phyloP scores from a whole-genome alignment of 2,797 vertebrate species.

The Coregonus ussuriensis region DNA sequence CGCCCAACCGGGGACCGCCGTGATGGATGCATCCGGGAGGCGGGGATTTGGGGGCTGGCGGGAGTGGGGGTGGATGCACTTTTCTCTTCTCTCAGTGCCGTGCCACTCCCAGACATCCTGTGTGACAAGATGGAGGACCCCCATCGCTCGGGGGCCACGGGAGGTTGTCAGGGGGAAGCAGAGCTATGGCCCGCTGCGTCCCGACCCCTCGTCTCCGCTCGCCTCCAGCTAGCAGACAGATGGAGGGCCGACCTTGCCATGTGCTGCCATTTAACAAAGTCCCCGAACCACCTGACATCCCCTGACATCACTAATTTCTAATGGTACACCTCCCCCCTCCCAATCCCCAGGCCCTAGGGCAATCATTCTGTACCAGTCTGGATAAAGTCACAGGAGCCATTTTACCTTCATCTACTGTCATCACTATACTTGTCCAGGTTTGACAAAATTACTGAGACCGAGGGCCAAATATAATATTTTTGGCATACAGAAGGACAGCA shows the following conservation, averaged over 20 bases:
- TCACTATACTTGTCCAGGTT: constrained; percentile 6
- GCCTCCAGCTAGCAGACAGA: constrained; percentile 69
- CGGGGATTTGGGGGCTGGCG: constrained; percentile 12
- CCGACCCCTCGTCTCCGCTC: constrained; percentile 43
- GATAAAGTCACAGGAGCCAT: constrained; percentile 28
- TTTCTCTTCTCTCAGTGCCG: constrained; percentile 63
- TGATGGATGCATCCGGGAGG: constrained; percentile 75
- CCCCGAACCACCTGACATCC: constrained; percentile 60
- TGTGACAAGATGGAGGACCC: constrained; percentile 75
- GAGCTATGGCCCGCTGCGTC: constrained; percentile 62
- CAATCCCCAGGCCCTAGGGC: constrained; percentile 37
- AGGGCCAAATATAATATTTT: too few species aligned
- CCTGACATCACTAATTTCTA: constrained; percentile 68
- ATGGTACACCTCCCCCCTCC: constrained; percentile 46
- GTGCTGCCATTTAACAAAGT: constrained; percentile 71
- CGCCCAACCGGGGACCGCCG: constrained; percentile 65
- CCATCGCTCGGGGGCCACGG: constrained; percentile 59
- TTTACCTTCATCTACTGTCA: constrained; percentile 27
- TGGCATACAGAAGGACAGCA: too few species aligned
- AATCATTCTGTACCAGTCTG: constrained; percentile 41
- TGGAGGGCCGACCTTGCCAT: constrained; percentile 72
- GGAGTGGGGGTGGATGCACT: background rate
- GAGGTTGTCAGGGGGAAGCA: constrained; percentile 70
- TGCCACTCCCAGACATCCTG: constrained; percentile 64
- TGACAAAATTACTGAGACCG: too few species aligned